Conservation (phyloP, 1,140 invertebrate genomes). For the Steinernema feltiae region DNA sequence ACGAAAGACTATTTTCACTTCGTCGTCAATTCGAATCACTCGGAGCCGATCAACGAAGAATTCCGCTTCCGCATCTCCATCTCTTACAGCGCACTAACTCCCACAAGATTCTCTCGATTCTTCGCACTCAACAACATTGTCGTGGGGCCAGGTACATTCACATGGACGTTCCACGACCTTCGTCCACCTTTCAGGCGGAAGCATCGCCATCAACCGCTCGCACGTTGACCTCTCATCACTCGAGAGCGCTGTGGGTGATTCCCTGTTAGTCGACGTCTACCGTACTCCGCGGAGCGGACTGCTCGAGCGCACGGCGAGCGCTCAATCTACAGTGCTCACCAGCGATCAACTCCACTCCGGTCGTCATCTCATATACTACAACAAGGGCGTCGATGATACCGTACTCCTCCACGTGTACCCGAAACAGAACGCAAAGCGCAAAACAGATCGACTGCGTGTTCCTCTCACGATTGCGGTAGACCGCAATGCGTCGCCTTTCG, state of each 20-base stretch:
- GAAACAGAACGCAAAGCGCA: background rate
- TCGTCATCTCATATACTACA: slow-evolving; percentile 37
- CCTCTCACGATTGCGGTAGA: background rate
- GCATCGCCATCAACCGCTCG: background rate
- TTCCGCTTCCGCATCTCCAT: slow-evolving; percentile 49
- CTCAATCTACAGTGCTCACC: background rate
- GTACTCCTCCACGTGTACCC: slow-evolving; percentile 31
- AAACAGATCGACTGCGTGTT: background rate
- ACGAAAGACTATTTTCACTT: slow-evolving; percentile 49
- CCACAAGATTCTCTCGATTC: slow-evolving; percentile 16
- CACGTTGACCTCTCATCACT: background rate
- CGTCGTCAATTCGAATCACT: slow-evolving; percentile 34
- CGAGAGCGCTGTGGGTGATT: background rate
- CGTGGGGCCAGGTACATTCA: background rate
- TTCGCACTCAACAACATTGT: background rate
- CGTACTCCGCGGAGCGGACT: background rate
- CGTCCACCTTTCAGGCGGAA: slow-evolving; percentile 1
- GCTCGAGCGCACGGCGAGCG: background rate
- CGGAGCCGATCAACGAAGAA: slow-evolving; percentile 27
- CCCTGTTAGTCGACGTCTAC: background rate
- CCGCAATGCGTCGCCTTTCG: background rate
- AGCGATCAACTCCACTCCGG: slow-evolving; percentile 37
- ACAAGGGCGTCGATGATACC: slow-evolving; percentile 27
- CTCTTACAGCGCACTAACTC: slow-evolving; percentile 36
- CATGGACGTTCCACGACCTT: no score